A percentile compares a stretch with the other conserved stretches of the same genome.
phyloP scores from a whole-genome alignment of 2,797 vertebrate genomes.

The Natrix natrix region DNA sequence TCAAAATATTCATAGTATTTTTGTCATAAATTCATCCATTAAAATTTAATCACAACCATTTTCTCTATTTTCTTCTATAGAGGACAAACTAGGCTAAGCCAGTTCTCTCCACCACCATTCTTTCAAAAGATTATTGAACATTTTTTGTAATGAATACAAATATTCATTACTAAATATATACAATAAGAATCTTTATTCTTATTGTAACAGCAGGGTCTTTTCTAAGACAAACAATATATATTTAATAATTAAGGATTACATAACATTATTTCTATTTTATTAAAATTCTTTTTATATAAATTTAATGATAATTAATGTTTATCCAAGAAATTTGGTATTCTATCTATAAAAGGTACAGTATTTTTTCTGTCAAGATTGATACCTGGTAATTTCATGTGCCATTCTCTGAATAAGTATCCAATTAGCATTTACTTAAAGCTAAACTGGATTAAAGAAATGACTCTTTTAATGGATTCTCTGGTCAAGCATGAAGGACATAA shows the following conservation, averaged over 20 bases:
- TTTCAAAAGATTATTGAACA: not conserved
- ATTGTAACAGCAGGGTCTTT: not conserved
- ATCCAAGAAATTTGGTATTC: not conserved
- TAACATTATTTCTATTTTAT: not conserved
- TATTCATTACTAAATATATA: not conserved
- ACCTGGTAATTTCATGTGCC: not conserved
- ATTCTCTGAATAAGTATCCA: not conserved
- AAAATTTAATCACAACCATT: not conserved
- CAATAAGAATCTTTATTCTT: not conserved
- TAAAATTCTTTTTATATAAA: not conserved
- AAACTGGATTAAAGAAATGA: not conserved
- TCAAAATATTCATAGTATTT: not conserved
- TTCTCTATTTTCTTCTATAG: not conserved
- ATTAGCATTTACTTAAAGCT: not conserved
- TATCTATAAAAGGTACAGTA: not conserved
- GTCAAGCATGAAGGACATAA: not conserved
- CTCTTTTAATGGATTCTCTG: not conserved
- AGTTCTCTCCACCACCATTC: too few relatives aligned
- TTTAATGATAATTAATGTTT: not conserved
- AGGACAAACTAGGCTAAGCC: not conserved
- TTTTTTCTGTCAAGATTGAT: not conserved
- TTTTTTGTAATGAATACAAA: not conserved
- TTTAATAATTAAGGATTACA: not conserved
- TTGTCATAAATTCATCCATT: not conserved
- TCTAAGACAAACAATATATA: not conserved